A percentile compares a stretch with the other conserved stretches of the same genome.
phyloP scores from a whole-genome alignment of 2,888 invertebrate genomes.

The Hoplodrina blanda region DNA sequence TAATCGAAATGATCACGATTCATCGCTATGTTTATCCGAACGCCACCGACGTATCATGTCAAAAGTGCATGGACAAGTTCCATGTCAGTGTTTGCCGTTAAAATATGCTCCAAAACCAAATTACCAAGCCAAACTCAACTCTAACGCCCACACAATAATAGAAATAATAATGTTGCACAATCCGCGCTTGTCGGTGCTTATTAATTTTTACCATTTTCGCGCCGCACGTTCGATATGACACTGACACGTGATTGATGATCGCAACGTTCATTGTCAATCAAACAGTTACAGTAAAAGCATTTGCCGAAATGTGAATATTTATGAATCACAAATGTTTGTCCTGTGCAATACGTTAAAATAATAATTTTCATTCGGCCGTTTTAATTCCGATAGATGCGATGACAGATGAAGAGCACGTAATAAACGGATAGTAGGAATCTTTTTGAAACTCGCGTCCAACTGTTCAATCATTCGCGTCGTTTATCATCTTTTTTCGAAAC shows the following conservation, averaged over 20 bases:
- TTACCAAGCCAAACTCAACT: conserved; percentile 56
- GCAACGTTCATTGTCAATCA: conserved; percentile 86
- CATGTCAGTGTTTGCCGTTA: conserved; percentile 61
- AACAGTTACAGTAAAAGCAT: conserved; percentile 83
- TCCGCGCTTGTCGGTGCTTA: conserved; percentile 58
- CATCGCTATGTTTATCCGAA: conserved; percentile 72
- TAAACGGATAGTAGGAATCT: conserved; percentile 80
- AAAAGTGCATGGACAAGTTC: conserved; percentile 85
- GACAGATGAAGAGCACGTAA: conserved; percentile 66
- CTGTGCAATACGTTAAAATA: conserved; percentile 80
- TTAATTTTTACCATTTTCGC: conserved; percentile 74
- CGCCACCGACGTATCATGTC: conserved; percentile 72
- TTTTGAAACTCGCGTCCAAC: conserved; percentile 82
- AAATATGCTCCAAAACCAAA: conserved; percentile 58
- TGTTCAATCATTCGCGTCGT: conserved; percentile 89
- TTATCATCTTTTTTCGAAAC: conserved; percentile 81
- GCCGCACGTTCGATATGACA: conserved; percentile 79
- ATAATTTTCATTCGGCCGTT: conserved; percentile 71
- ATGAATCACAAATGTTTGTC: conserved; percentile 75
- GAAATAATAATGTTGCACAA: conserved; percentile 45
- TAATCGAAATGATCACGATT: conserved; percentile 75
- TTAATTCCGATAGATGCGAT: conserved; percentile 80
- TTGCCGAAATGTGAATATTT: conserved; percentile 86
- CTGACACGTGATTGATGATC: conserved; percentile 84
- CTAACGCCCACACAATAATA: conserved; percentile 55